Percentiles rank a stretch among this genome's conserved stretches.
These are phyloP conservation scores for Aphelocoma coerulescens DNA, from an alignment of 2,113 vertebrate genomes.

Conservation along the genomic window DNA sequence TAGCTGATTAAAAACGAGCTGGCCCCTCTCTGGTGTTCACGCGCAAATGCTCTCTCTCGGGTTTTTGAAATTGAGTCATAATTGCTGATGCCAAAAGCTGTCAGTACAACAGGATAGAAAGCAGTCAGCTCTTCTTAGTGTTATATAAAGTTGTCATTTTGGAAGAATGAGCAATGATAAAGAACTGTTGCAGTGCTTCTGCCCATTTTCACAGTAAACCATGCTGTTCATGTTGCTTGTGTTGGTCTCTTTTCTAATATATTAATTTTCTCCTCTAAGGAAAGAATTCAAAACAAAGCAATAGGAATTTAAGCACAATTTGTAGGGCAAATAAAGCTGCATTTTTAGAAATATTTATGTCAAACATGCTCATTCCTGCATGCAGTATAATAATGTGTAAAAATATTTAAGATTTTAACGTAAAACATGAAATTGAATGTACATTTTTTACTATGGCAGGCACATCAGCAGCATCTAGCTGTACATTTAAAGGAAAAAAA, in stretches of 20 bases:
- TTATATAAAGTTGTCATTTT: constrained; percentile 58
- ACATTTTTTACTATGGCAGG: background rate
- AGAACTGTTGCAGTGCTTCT: background rate
- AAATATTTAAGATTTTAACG: background rate
- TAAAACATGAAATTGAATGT: background rate
- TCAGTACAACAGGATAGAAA: constrained; percentile 6
- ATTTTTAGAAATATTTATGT: background rate
- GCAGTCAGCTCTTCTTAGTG: background rate
- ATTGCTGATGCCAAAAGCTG: constrained; percentile 34
- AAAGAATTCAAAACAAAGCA: constrained; percentile 19
- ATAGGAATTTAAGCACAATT: background rate
- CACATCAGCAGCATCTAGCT: background rate
- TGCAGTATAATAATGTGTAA: background rate
- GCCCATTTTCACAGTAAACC: constrained; percentile 52
- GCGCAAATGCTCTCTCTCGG: background rate
- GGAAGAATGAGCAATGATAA: constrained; percentile 41
- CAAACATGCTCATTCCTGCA: background rate
- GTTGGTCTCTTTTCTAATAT: constrained; percentile 10
- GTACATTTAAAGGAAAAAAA: background rate
- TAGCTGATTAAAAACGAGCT: background rate
- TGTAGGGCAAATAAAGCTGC: background rate
- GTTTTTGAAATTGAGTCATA: constrained; percentile 29
- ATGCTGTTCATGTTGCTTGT: background rate
- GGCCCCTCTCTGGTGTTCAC: background rate
- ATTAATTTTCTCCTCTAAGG: background rate